Conservation (phyloP, 2,797 vertebrate genomes). For the Thunnus albacares region DNA sequence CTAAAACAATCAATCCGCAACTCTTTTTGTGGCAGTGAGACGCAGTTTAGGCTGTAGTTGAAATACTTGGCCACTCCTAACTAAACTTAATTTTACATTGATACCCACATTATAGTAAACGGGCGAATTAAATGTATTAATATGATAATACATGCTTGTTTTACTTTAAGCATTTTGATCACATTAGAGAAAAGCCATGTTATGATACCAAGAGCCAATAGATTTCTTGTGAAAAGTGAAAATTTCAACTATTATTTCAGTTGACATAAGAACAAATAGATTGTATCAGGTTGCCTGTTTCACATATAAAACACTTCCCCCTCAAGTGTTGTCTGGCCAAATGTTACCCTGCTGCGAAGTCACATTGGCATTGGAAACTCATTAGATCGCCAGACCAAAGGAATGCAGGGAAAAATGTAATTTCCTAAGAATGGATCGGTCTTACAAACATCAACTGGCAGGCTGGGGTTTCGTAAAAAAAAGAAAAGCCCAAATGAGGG, state of each 20-base stretch:
- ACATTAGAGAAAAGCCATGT: background rate
- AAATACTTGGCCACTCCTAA: background rate
- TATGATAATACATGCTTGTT: background rate
- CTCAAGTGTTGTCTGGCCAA: slow-evolving; percentile 26
- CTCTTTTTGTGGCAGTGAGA: background rate
- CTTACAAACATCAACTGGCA: slow-evolving; percentile 86
- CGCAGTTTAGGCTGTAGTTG: background rate
- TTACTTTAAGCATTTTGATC: background rate
- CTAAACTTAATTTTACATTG: background rate
- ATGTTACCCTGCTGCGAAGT: slow-evolving; percentile 48
- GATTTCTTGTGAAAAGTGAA: background rate
- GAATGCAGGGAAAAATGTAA: slow-evolving; percentile 89
- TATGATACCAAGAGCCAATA: background rate
- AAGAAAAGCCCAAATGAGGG: slow-evolving; percentile 85
- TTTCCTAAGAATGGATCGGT: slow-evolving; percentile 84
- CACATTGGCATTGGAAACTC: slow-evolving; percentile 54
- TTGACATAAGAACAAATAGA: slow-evolving; percentile 22
- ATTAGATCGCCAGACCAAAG: slow-evolving; percentile 80
- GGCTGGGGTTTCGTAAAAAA: slow-evolving; percentile 89
- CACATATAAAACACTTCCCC: slow-evolving; percentile 29
- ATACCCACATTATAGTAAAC: background rate
- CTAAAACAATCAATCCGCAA: slow-evolving; percentile 1
- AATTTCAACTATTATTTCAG: background rate
- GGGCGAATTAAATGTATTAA: background rate
- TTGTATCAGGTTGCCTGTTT: slow-evolving; percentile 4